Percentiles rank a stretch among this genome's conserved stretches.
Evolutionary conservation across 2,797 vertebrate species (phyloP).

Genomic region (Adelosebastes latens): DNA sequence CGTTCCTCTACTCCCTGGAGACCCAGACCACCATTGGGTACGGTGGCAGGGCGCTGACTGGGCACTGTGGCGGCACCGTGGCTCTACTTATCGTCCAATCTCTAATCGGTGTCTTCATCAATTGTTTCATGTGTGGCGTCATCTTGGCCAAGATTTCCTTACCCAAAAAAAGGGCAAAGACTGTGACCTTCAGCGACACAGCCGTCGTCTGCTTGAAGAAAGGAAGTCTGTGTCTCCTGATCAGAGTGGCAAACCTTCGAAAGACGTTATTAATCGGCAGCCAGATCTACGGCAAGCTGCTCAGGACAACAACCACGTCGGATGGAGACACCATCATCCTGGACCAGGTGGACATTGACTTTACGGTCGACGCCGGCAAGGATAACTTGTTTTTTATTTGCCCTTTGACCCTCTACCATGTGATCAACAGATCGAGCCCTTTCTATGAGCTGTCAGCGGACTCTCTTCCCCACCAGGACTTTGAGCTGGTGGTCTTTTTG

Average conservation of each 20-base stretch:
- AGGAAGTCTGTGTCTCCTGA: constrained; percentile 89
- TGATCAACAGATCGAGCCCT: constrained; percentile 92
- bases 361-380: constrained; percentile 91
- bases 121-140: constrained; percentile 94
- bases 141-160: constrained; percentile 94
- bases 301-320: constrained; percentile 88
- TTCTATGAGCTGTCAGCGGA: constrained; percentile 93
- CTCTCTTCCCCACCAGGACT: constrained; percentile 90
- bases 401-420: constrained; percentile 92
- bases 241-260: constrained; percentile 94
- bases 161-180: constrained; percentile 93
- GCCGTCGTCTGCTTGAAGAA: constrained; percentile 92
- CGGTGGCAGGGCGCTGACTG: constrained; percentile 89
- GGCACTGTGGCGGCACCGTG: constrained; percentile 88
- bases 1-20: constrained; percentile 96
- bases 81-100: constrained; percentile 91
- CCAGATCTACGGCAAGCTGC: constrained; percentile 94
- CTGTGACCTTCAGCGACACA: constrained; percentile 90
- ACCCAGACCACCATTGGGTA: constrained; percentile 97
- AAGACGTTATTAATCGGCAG: constrained; percentile 94
- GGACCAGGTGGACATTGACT: constrained; percentile 93
- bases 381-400: constrained; percentile 97
- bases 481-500: constrained; percentile 94
- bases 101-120: constrained; percentile 91
- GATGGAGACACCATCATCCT: constrained; percentile 94